Base-by-base conservation (phyloP, 2,888 invertebrate genomes). In the Hoplodrina blanda region DNA sequence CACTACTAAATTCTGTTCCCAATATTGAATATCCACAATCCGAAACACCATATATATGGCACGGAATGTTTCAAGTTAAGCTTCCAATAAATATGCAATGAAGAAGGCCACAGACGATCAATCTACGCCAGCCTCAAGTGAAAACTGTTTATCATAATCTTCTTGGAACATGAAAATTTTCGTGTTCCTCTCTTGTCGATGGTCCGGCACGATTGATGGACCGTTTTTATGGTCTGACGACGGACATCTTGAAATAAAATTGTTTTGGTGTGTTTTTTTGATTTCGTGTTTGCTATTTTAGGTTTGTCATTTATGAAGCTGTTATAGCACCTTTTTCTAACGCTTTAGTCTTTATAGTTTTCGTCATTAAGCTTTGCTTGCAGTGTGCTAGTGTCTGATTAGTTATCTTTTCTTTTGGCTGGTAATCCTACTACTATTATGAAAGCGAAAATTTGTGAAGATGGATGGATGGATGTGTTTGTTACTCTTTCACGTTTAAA, bases 51-150 rank as follows among this genome's bases (percentile, higher is more conserved):
- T 85, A 85, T 85, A 70, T 84, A 80, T 49, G 82, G 81, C 78
- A 74, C 72, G 81, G 84, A 84, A 87, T 87, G 84, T 82, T 81
- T 84, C 79, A 82, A 88, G 86, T 88, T 90, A 88, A 89, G 85
- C 88, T 88, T 79, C 84, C 91, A 91, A 92, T 93, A 92, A 92
- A 93, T 93, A 93, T 92, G 90, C 93, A 90, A 91, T 90, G 92
- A 90, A 87, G 81, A 87, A 80, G 82, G 83, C 84, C 82, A 77
- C 80, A 72, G 84, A 82, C 90, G 89, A 93, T 92, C 91, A 91
- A 91, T 92, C 91, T 78, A 87, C 88, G 90, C 89, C 91, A 87
- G 78, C 81, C 77, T 80, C 78, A 83, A 90, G 87, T 90, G 90
- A 89, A 90, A 90, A 89, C 90, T 90, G 88, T 91, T 92, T 92